These are phyloP conservation scores for Pseudoips prasinana DNA, from an alignment of 2,888 invertebrate species.

Conservation along the genomic window DNA sequence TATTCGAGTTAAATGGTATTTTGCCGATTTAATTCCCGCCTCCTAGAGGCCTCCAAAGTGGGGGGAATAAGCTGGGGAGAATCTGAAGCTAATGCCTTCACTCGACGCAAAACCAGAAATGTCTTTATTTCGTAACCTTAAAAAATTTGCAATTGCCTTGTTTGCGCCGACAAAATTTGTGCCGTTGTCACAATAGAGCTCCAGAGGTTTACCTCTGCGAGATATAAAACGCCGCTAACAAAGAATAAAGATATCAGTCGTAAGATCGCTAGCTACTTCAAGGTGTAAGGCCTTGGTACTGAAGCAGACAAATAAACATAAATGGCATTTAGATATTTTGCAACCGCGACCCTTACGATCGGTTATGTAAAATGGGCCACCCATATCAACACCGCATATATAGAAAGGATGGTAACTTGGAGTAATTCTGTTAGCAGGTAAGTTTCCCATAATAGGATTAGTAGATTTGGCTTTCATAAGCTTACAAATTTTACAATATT, in stretches of 20 bases:
- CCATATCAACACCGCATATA: neutral
- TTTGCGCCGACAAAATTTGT: slow-evolving; percentile 3
- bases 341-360: slow-evolving; percentile 1
- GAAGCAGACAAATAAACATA: slow-evolving; percentile 1
- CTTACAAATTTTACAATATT: neutral
- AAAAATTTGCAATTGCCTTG: neutral
- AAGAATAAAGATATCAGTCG: slow-evolving; percentile 1
- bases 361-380: neutral
- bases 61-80: slow-evolving; percentile 16
- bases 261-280: slow-evolving; percentile 1
- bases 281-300: slow-evolving; percentile 1
- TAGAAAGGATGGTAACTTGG: neutral
- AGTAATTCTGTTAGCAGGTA: neutral
- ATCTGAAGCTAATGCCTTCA: slow-evolving; percentile 12
- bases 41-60: slow-evolving; percentile 6
- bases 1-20: neutral
- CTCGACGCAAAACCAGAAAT: slow-evolving; percentile 5
- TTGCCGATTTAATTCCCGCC: too few species aligned
- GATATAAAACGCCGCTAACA: slow-evolving; percentile 1
- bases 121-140: neutral
- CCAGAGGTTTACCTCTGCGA: slow-evolving; percentile 1
- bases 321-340: slow-evolving; percentile 1
- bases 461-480: neutral
- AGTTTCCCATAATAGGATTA: neutral
- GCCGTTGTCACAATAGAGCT: slow-evolving; percentile 3